Evolutionary conservation across 1,140 invertebrate genomes (phyloP), one percentile per base, ranked within the genome.

Genomic region (Akabosia matsudoensis): DNA sequence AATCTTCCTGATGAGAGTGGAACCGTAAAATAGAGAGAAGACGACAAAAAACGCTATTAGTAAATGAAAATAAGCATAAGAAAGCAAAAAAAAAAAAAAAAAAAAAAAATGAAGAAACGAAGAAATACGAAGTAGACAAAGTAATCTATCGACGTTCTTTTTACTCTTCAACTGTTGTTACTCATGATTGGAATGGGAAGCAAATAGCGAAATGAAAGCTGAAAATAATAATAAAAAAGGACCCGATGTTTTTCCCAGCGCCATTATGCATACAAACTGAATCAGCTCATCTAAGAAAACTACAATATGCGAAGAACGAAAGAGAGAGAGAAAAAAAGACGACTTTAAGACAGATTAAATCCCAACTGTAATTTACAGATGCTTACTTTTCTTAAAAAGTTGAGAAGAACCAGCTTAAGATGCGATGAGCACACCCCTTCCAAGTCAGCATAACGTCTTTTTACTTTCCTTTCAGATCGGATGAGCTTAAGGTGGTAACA

Each of bases 331-430:
- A 45, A n/a, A 18, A 18, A 45, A 45, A 18, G 37, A 45, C 37
- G 37, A 45, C 37, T 45, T 24, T 14, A 61, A 14, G 61, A 16
- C 61, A 67, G 61, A 67, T 67, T 67, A 67, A 67, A 67, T 67
- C 61, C 61, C 61, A 67, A 67, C 61, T 67, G 61, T 67, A 67
- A 67, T 67, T 67, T 67, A 67, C 61, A 67, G 61, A 67, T 67
- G 61, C 61, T 67, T 67, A 67, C 61, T 67, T 67, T 67, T 31
- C 61, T 67, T 67, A 67, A 45, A 45, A 45, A 67, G 7, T 67
- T 28, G 30, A 67, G 54, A 61, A 61, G 54, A 61, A 30, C 61
- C 61, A 67, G 61, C 61, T 67, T 67, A 67, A 67, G 61, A 67
- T 67, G 31, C 28, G 61, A 67, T 45, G 37, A 45, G 37, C 37